These are phyloP conservation scores for Zosterops borbonicus DNA, from an alignment of 2,113 vertebrate species.

Conservation along the genomic window DNA sequence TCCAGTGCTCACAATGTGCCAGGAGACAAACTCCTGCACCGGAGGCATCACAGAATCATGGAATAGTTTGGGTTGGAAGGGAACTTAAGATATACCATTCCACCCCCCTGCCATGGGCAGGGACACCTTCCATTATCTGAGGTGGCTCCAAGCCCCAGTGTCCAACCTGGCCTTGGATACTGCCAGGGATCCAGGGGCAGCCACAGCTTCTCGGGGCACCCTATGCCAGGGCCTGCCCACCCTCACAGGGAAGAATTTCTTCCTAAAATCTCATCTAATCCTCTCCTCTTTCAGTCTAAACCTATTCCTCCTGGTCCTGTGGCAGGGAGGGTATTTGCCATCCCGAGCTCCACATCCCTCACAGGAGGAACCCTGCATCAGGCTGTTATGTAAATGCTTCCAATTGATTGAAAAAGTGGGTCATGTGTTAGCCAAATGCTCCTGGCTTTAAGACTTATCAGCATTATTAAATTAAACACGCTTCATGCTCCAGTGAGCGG, in stretches of 20 bases:
- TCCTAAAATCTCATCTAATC: background rate
- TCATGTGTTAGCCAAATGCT: slow-evolving; percentile 86
- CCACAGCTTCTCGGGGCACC: background rate
- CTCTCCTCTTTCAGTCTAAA: background rate
- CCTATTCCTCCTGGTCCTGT: background rate
- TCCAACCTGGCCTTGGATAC: background rate
- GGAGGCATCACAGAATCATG: background rate
- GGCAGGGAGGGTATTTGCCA: background rate
- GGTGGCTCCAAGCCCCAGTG: background rate
- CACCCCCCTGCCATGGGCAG: background rate
- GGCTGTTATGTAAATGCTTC: slow-evolving; percentile 75
- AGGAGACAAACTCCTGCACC: background rate
- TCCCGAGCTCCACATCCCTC: background rate
- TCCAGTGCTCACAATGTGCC: background rate
- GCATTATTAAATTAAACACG: slow-evolving; percentile 92
- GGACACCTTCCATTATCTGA: background rate
- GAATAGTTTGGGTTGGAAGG: background rate
- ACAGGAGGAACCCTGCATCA: slow-evolving; percentile 30
- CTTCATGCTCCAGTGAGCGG: slow-evolving; percentile 84
- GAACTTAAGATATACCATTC: background rate
- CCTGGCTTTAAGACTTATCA: slow-evolving; percentile 86
- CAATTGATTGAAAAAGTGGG: slow-evolving; percentile 89
- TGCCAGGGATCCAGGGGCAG: background rate
- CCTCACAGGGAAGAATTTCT: background rate
- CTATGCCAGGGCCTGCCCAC: background rate